Percentiles rank a stretch among this genome's conserved stretches.
These are phyloP conservation scores for Heterocephalus glaber DNA, from an alignment of 2,113 vertebrate species.

Conservation along the genomic window DNA sequence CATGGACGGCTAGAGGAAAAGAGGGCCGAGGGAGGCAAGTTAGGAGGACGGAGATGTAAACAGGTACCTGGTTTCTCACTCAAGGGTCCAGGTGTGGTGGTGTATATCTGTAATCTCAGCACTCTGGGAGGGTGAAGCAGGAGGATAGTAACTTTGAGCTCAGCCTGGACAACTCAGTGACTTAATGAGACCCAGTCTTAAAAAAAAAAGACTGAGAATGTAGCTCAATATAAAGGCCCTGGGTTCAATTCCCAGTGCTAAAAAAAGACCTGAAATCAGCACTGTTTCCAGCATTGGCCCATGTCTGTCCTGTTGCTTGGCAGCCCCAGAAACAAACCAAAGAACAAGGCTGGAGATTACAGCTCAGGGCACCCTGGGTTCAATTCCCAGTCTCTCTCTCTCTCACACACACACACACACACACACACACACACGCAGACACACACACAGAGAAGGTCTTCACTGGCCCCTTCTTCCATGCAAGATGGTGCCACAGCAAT, in stretches of 20 bases:
- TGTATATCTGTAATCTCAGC: neutral
- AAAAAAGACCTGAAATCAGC: neutral
- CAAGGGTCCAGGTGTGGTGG: neutral
- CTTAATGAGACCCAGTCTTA: neutral
- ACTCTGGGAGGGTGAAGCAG: neutral
- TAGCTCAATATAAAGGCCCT: neutral
- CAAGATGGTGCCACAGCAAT: neutral
- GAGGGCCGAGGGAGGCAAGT: neutral
- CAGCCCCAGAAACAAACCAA: neutral
- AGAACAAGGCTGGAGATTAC: neutral
- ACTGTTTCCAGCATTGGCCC: fast-evolving
- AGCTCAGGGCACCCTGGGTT: neutral
- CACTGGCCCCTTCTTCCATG: neutral
- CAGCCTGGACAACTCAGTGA: neutral
- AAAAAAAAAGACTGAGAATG: neutral
- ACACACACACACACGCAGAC: neutral
- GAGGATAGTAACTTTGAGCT: neutral
- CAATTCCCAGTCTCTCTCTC: no score
- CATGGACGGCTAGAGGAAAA: conserved; percentile 66
- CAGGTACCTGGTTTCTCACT: neutral
- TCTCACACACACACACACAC: no score
- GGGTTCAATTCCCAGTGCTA: neutral
- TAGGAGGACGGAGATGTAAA: neutral
- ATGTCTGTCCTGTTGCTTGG: fast-evolving
- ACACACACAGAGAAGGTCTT: neutral